phyloP scores from a whole-genome alignment of 2,888 invertebrate genomes.

The Amiota minor region DNA sequence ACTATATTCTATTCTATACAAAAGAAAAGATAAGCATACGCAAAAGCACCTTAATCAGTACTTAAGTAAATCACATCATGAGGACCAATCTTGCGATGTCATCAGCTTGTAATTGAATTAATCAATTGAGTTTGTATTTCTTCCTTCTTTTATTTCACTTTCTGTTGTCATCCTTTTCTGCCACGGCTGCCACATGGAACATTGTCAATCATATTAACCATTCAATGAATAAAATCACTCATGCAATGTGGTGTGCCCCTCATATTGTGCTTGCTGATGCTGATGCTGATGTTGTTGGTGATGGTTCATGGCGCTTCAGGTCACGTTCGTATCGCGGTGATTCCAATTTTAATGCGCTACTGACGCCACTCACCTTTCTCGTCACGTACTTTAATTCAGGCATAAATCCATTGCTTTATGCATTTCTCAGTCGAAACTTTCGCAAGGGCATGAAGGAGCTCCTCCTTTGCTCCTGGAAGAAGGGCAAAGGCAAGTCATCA shows the following conservation, averaged over 20 bases:
- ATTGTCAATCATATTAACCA: neutral
- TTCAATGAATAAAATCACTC: too few relatives aligned
- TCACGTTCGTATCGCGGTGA: slow-evolving; percentile 80
- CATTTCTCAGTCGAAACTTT: slow-evolving; percentile 87
- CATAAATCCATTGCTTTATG: slow-evolving; percentile 91
- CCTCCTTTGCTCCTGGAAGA: slow-evolving; percentile 77
- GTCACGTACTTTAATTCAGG: slow-evolving; percentile 92
- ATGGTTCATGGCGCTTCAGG: slow-evolving; percentile 55
- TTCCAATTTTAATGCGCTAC: slow-evolving; percentile 82
- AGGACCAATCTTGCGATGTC: neutral
- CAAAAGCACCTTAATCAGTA: slow-evolving; percentile 3
- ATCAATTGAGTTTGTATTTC: slow-evolving; percentile 15
- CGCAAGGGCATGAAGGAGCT: slow-evolving; percentile 89
- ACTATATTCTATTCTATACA: too few relatives aligned
- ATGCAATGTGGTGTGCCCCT: too few relatives aligned
- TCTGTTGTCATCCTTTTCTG: neutral
- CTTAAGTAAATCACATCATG: slow-evolving; percentile 15
- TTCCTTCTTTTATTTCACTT: neutral
- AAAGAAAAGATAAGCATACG: neutral
- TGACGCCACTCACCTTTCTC: slow-evolving; percentile 90
- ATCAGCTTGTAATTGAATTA: slow-evolving; percentile 18
- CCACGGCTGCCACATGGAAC: too few relatives aligned
- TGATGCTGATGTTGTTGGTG: neutral
- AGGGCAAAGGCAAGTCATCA: slow-evolving; percentile 72
- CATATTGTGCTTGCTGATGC: neutral